phyloP scores from a whole-genome alignment of 1,140 invertebrate species.

The Hestina assimilis region DNA sequence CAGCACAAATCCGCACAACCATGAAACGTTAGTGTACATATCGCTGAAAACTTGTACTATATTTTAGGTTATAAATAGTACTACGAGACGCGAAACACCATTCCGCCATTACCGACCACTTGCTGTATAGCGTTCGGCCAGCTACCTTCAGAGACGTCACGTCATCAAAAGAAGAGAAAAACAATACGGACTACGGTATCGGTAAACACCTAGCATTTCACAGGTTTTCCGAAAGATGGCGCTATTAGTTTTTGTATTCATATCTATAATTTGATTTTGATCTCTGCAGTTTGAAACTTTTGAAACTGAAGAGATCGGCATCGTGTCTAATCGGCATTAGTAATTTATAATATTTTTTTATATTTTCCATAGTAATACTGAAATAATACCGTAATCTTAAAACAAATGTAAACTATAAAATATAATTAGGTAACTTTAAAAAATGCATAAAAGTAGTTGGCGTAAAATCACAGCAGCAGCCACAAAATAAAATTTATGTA shows the following conservation, averaged over 20 bases:
- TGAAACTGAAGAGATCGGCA: too few relatives aligned
- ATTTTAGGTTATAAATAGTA: conserved; percentile 80
- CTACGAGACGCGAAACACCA: conserved; percentile 76
- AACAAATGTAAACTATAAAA: too few relatives aligned
- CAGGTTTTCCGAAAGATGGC: conserved; percentile 45
- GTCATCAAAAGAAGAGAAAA: conserved; percentile 66
- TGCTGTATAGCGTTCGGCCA: conserved; percentile 64
- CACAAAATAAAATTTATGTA: not conserved
- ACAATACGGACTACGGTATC: conserved; percentile 49
- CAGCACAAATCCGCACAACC: conserved; percentile 74
- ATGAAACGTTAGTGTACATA: conserved; percentile 77
- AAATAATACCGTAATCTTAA: too few relatives aligned
- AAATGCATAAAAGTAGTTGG: too few relatives aligned
- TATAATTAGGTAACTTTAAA: too few relatives aligned
- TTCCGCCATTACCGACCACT: conserved; percentile 77
- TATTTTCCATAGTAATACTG: too few relatives aligned
- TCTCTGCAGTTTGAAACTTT: too few relatives aligned
- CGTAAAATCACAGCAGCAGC: conserved; percentile 15
- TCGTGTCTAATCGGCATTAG: too few relatives aligned
- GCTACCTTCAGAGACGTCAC: conserved; percentile 60
- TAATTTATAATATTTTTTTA: too few relatives aligned
- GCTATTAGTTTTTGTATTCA: conserved; percentile 15
- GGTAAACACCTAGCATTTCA: conserved; percentile 34
- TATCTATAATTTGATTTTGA: not conserved
- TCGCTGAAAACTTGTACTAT: conserved; percentile 78